A percentile compares a stretch with the other conserved stretches of the same genome.
These are phyloP conservation scores for Fragum whitleyi DNA, from an alignment of 2,888 invertebrate species.

Conservation along the genomic window DNA sequence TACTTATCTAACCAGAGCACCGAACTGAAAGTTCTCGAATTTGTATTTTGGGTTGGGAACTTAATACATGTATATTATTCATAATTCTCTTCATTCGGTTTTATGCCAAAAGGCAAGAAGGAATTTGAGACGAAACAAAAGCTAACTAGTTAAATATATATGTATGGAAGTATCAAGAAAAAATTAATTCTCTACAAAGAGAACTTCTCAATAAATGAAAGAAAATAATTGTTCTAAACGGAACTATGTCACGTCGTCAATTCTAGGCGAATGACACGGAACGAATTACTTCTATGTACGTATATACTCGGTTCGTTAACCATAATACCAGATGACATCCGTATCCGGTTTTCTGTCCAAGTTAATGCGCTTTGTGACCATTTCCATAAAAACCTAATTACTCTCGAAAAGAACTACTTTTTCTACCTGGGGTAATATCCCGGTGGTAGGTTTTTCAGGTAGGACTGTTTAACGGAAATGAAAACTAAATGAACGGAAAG, in stretches of 20 bases:
- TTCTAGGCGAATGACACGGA: background rate
- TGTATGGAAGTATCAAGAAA: no score
- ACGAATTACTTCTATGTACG: background rate
- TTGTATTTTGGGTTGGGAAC: no score
- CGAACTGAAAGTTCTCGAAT: no score
- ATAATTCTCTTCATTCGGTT: no score
- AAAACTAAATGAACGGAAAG: slow-evolving; percentile 8
- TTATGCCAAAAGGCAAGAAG: no score
- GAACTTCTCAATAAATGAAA: background rate
- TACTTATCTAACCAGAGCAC: no score
- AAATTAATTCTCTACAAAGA: no score
- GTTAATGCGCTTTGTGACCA: slow-evolving; percentile 25
- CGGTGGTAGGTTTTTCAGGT: background rate
- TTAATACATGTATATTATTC: no score
- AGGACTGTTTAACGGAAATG: slow-evolving; percentile 9
- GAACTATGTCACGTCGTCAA: background rate
- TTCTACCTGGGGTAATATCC: background rate
- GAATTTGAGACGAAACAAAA: no score
- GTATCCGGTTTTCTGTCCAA: slow-evolving; percentile 19
- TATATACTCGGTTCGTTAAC: slow-evolving; percentile 11
- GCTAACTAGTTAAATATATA: no score
- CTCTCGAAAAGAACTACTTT: slow-evolving; percentile 4
- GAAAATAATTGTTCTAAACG: background rate
- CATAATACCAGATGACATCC: slow-evolving; percentile 1
- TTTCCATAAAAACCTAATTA: slow-evolving; percentile 16